A percentile compares a stretch with the other conserved stretches of the same genome.
phyloP scores from a whole-genome alignment of 2,888 invertebrate species.

The Ophion ventricosus region DNA sequence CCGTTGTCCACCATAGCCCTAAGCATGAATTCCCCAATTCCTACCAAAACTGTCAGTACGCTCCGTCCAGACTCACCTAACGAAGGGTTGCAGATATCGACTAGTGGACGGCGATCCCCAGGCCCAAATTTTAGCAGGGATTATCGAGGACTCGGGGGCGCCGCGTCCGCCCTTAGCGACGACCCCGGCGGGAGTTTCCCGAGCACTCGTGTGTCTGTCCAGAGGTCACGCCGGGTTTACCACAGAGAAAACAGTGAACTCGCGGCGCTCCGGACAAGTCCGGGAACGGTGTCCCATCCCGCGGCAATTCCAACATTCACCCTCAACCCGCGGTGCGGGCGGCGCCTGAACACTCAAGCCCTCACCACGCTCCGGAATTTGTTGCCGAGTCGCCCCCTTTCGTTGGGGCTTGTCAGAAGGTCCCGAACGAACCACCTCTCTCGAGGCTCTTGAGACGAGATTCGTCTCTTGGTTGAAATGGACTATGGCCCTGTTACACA shows the following conservation, averaged over 20 bases:
- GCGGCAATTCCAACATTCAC: conserved; percentile 6
- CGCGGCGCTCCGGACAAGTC: neutral
- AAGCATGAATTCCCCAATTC: neutral
- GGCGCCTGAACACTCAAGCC: no score
- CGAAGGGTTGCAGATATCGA: neutral
- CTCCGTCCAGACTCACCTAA: neutral
- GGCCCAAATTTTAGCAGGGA: neutral
- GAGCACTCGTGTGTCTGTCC: neutral
- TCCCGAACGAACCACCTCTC: no score
- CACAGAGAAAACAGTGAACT: neutral
- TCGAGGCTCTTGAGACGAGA: no score
- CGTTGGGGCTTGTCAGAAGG: no score
- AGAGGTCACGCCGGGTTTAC: neutral
- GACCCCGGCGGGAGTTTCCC: conserved; percentile 1
- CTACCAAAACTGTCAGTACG: neutral
- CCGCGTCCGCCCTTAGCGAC: neutral
- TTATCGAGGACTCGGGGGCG: neutral
- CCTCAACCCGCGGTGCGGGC: no score
- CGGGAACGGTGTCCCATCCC: neutral
- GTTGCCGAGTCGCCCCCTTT: no score
- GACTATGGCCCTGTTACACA: no score
- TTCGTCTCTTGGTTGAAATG: no score
- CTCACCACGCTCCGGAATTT: no score
- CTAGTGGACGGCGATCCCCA: neutral
- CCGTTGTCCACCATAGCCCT: neutral